These are phyloP conservation scores for Ectropis crepuscularia DNA, from an alignment of 2,888 invertebrate species.

Conservation along the genomic window DNA sequence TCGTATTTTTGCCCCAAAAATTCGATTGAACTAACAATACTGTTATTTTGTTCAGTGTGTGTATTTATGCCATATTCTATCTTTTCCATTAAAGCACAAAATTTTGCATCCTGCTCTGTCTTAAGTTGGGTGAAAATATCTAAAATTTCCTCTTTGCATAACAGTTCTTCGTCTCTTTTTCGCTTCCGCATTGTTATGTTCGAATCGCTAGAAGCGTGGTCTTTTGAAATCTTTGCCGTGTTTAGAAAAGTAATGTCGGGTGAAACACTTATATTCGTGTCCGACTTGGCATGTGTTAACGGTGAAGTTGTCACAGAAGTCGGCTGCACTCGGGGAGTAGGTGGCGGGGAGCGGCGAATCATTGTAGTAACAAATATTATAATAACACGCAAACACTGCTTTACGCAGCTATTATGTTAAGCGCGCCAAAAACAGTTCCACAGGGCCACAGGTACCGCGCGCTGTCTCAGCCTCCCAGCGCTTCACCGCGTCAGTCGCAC, in stretches of 20 bases:
- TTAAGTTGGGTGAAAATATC: constrained; percentile 1
- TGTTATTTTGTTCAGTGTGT: background rate
- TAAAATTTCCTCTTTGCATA: background rate
- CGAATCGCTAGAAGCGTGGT: background rate
- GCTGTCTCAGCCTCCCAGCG: too few relatives aligned
- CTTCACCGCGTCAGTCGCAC: too few relatives aligned
- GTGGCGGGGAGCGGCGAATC: too few relatives aligned
- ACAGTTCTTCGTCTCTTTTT: background rate
- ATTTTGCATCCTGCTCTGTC: background rate
- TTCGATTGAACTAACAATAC: background rate
- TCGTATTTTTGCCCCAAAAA: background rate
- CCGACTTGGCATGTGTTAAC: background rate
- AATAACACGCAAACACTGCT: too few relatives aligned
- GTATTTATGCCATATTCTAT: background rate
- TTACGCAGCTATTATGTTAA: too few relatives aligned
- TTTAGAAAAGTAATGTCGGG: background rate
- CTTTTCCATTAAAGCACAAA: background rate
- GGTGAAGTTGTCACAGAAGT: background rate
- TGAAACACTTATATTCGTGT: background rate
- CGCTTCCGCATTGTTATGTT: background rate
- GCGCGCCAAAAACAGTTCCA: too few relatives aligned
- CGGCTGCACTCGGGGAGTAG: too few relatives aligned
- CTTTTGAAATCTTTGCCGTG: background rate
- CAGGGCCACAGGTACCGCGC: too few relatives aligned
- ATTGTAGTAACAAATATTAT: too few relatives aligned